A percentile compares a stretch with the other conserved stretches of the same genome.
These are phyloP conservation scores for Harpagoxenus sublaevis DNA, from an alignment of 2,888 invertebrate genomes.

Conservation along the genomic window DNA sequence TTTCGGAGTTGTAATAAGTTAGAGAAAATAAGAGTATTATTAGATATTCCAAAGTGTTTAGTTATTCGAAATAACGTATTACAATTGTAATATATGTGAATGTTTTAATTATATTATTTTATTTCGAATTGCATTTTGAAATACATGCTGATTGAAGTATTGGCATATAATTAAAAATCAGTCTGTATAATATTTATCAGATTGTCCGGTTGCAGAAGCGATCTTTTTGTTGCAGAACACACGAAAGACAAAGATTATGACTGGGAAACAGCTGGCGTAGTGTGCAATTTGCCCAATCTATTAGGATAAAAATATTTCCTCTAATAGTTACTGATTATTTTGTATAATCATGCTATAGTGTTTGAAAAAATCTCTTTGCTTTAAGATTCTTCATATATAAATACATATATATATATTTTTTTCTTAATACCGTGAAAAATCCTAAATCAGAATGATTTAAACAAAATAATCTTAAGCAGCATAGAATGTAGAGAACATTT, in stretches of 20 bases:
- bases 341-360: not conserved
- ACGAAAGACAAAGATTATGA: slow-evolving; percentile 14
- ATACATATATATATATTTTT: too few relatives aligned
- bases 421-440: not conserved
- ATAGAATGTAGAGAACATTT: not conserved
- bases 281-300: slow-evolving; percentile 2
- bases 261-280: not conserved
- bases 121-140: slow-evolving; percentile 18
- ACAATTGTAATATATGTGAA: slow-evolving; percentile 1
- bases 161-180: slow-evolving; percentile 10
- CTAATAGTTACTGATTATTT: not conserved
- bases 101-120: not conserved
- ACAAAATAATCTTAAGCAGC: not conserved
- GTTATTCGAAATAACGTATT: slow-evolving; percentile 3
- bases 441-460: not conserved
- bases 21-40: slow-evolving; percentile 9
- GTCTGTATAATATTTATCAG: slow-evolving; percentile 77
- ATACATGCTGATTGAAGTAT: slow-evolving; percentile 18
- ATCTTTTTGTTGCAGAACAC: slow-evolving; percentile 43
- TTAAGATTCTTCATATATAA: not conserved
- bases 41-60: slow-evolving; percentile 13
- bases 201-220: slow-evolving; percentile 46
- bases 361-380: not conserved
- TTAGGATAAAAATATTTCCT: slow-evolving; percentile 10
- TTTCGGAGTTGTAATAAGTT: not conserved